phyloP scores from a whole-genome alignment of 2,888 invertebrate genomes.

The Thecophora atra region DNA sequence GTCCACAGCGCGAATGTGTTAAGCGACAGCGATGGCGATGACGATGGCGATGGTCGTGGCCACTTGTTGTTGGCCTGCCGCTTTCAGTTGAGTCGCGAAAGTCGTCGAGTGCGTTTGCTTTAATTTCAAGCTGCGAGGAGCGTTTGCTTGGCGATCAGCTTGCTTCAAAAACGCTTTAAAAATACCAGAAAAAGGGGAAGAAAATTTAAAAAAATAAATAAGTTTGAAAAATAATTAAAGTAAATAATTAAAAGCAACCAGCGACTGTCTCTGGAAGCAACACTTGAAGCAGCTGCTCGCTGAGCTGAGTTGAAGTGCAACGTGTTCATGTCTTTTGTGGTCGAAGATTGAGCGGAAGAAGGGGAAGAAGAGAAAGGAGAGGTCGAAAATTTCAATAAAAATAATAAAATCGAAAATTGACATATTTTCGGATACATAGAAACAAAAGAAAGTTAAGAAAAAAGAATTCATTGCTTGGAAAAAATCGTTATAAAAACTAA shows the following conservation, averaged over 20 bases:
- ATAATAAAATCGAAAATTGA: constrained; percentile 42
- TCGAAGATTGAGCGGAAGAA: neutral
- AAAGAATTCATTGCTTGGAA: neutral
- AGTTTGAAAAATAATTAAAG: constrained; percentile 3
- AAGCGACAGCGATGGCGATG: neutral
- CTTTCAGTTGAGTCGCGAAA: constrained; percentile 66
- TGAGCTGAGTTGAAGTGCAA: neutral
- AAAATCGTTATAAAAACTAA: too few relatives aligned
- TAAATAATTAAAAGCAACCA: neutral
- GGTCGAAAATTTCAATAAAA: constrained; percentile 3
- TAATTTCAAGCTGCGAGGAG: constrained; percentile 48
- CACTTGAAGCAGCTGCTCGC: neutral
- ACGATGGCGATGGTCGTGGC: neutral
- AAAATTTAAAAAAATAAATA: neutral
- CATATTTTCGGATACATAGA: too few relatives aligned
- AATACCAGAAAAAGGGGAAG: too few relatives aligned
- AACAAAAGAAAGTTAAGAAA: neutral
- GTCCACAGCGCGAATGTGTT: constrained; percentile 5
- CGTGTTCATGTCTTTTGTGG: neutral
- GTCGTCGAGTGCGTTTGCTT: constrained; percentile 64
- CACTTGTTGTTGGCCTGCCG: constrained; percentile 29
- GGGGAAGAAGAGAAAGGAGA: constrained; percentile 4
- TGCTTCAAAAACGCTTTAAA: constrained; percentile 5
- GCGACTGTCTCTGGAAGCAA: neutral
- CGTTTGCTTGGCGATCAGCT: constrained; percentile 35